These are phyloP conservation scores for Drosophila gaucha DNA, from an alignment of 2,888 invertebrate genomes.

Conservation along the genomic window DNA sequence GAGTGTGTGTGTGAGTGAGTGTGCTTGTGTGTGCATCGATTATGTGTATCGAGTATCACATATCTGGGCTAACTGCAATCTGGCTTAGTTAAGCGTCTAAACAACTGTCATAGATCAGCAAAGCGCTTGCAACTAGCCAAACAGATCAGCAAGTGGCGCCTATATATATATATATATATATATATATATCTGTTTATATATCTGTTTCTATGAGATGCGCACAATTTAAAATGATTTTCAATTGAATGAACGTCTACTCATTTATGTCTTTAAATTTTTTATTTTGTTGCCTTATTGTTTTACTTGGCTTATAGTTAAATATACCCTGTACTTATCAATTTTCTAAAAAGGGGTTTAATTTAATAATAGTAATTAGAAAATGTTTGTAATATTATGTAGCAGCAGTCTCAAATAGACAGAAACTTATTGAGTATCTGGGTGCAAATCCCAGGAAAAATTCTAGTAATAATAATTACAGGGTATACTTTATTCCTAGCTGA, in stretches of 20 bases:
- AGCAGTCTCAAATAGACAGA: no score
- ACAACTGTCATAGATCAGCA: slow-evolving; percentile 20
- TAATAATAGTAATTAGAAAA: no score
- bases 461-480: no score
- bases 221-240: slow-evolving; percentile 66
- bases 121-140: background rate
- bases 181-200: slow-evolving; percentile 19
- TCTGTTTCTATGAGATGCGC: slow-evolving; percentile 35
- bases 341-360: background rate
- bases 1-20: background rate
- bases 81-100: slow-evolving; percentile 17
- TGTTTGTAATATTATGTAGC: no score
- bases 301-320: slow-evolving; percentile 1
- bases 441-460: no score
- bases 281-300: slow-evolving; percentile 20
- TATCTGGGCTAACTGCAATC: slow-evolving; percentile 51
- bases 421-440: no score
- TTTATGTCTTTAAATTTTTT: slow-evolving; percentile 7
- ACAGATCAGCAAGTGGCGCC: slow-evolving; percentile 47
- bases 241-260: slow-evolving; percentile 53
- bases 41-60: slow-evolving; percentile 29
- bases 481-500: slow-evolving; percentile 6
- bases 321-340: slow-evolving; percentile 18
- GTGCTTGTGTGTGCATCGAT: slow-evolving; percentile 11
- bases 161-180: slow-evolving; percentile 15